phyloP scores from a whole-genome alignment of 1,140 invertebrate genomes.

The Tetramorium alpestre region DNA sequence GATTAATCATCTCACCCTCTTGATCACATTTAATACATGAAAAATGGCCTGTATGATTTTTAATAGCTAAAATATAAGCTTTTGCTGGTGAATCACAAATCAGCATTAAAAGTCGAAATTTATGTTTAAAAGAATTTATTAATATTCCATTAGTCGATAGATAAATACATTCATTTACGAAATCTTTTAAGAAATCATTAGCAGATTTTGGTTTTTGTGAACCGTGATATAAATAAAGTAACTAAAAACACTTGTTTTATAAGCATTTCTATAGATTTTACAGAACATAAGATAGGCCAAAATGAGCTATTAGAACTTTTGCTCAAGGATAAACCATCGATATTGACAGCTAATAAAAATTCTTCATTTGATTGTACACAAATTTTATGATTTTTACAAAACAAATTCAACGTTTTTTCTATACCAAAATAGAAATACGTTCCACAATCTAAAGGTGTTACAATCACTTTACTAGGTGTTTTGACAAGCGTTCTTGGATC shows the following conservation, averaged over 20 bases:
- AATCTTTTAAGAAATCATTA: no score
- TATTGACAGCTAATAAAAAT: not conserved
- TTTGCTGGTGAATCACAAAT: not conserved
- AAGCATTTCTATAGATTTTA: no score
- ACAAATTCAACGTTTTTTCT: not conserved
- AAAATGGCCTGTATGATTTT: not conserved
- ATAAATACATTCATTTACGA: not conserved
- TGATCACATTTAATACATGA: not conserved
- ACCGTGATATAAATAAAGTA: no score
- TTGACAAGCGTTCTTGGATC: not conserved
- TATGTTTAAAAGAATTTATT: slow-evolving; percentile 3
- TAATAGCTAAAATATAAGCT: not conserved
- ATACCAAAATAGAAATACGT: slow-evolving; percentile 16
- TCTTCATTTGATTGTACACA: not conserved
- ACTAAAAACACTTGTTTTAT: no score
- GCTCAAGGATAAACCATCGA: no score
- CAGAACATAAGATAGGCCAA: no score
- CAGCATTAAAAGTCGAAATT: not conserved
- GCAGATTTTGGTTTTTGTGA: no score
- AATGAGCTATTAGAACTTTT: no score
- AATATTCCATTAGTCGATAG: slow-evolving; percentile 1
- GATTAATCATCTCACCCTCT: not conserved
- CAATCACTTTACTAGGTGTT: not conserved
- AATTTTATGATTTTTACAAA: slow-evolving; percentile 4
- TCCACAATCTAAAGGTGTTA: not conserved